phyloP scores from a whole-genome alignment of 2,888 invertebrate genomes.

The Mactromeris polynyma region DNA sequence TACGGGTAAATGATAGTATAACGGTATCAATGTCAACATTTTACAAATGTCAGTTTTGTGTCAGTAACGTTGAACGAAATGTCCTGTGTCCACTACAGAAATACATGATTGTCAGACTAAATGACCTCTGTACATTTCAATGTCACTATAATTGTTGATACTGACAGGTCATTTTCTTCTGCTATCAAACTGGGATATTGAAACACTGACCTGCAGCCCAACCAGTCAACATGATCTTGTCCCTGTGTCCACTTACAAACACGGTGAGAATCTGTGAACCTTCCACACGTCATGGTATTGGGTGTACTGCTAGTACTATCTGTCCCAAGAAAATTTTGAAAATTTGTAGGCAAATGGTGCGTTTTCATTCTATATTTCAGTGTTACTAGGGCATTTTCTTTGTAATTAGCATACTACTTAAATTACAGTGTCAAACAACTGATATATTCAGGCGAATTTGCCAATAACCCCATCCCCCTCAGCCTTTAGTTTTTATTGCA shows the following conservation, averaged over 20 bases:
- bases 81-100: not conserved
- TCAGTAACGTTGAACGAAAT: not conserved
- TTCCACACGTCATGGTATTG: not conserved
- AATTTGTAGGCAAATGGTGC: no score
- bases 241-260: not conserved
- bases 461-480: no score
- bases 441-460: no score
- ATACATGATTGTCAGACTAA: not conserved
- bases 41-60: conserved; percentile 7
- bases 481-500: no score
- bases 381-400: no score
- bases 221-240: not conserved
- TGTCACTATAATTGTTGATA: not conserved
- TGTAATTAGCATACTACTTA: no score
- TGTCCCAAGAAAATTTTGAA: no score
- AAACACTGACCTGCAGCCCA: not conserved
- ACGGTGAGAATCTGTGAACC: not conserved
- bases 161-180: not conserved
- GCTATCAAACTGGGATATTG: not conserved
- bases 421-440: no score
- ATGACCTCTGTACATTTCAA: not conserved
- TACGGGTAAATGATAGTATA: not conserved
- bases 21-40: not conserved
- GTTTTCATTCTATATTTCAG: no score
- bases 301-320: no score